phyloP scores from a whole-genome alignment of 2,113 vertebrate genomes.

The Pteronura brasiliensis region DNA sequence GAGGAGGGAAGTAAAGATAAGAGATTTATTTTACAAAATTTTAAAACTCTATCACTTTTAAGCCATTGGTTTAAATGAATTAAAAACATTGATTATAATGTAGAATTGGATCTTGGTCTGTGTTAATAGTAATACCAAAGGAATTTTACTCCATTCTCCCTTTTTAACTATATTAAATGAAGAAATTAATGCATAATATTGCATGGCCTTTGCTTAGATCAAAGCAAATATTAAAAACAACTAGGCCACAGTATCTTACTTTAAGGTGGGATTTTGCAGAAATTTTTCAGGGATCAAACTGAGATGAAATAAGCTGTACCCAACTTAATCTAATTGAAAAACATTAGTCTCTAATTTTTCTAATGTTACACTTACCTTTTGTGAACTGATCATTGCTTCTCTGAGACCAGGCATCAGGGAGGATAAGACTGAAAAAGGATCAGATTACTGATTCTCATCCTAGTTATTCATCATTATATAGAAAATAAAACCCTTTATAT shows the following conservation, averaged over 20 bases:
- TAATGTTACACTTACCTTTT: not conserved
- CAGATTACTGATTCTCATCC: not conserved
- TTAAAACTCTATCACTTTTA: constrained; percentile 4
- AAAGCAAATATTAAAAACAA: constrained; percentile 21
- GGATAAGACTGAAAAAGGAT: not conserved
- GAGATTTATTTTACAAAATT: not conserved
- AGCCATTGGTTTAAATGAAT: not conserved
- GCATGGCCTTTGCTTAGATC: not conserved
- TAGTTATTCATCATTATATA: not conserved
- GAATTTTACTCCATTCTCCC: not conserved
- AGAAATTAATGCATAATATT: not conserved
- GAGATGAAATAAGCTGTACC: not conserved
- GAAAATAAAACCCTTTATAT: not conserved
- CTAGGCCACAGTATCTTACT: not conserved
- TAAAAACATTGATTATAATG: not conserved
- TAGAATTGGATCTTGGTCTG: constrained; percentile 13
- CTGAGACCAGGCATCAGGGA: not conserved
- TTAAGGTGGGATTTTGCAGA: not conserved
- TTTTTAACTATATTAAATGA: not conserved
- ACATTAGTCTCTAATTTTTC: not conserved
- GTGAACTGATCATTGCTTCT: not conserved
- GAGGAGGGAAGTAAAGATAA: not conserved
- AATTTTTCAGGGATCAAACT: not conserved
- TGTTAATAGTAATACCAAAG: not conserved
- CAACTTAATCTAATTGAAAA: not conserved